These are phyloP conservation scores for Myrmophylax atrothorax DNA, from an alignment of 2,113 vertebrate genomes.

Conservation along the genomic window DNA sequence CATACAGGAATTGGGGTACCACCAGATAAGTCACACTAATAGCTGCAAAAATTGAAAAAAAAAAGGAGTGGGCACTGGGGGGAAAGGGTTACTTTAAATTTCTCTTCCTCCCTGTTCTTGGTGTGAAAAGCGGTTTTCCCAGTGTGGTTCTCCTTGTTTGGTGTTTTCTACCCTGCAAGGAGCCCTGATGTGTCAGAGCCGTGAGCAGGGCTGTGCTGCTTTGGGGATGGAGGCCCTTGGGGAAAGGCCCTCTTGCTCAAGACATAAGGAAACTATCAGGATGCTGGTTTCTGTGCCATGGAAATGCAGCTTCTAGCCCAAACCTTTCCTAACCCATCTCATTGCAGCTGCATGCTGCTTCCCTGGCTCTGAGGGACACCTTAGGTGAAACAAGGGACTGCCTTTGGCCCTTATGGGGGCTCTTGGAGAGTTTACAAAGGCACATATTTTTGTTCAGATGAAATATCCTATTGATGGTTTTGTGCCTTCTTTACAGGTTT, in stretches of 20 bases:
- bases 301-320: background rate
- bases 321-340: background rate
- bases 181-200: accelerated
- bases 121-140: background rate
- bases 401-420: background rate
- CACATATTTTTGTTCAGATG: background rate
- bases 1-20: background rate
- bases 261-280: background rate
- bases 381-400: accelerated
- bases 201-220: accelerated
- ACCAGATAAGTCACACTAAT: background rate
- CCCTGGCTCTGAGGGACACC: background rate
- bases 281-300: background rate
- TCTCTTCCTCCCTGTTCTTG: background rate
- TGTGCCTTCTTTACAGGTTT: background rate
- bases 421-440: background rate
- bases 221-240: background rate
- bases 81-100: background rate
- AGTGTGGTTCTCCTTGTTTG: background rate
- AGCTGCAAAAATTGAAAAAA: background rate
- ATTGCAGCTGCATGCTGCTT: background rate
- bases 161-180: background rate
- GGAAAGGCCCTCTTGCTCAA: background rate
- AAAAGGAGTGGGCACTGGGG: accelerated
- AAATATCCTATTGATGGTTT: background rate